Conservation (phyloP, 2,113 vertebrate genomes). For the Xerus inauris region DNA sequence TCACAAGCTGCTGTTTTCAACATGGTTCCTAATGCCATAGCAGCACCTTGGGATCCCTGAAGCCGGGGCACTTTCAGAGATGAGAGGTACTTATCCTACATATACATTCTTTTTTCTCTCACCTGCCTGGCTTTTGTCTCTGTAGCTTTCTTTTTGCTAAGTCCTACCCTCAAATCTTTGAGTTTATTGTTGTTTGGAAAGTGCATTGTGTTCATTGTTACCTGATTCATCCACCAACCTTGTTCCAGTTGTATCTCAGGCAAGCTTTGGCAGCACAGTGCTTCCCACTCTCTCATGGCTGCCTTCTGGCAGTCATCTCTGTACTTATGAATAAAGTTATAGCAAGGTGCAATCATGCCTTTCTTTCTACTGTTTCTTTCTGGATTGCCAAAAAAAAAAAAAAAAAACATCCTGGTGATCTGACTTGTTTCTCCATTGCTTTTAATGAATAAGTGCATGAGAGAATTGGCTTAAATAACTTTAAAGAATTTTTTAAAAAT, state of each 20-base stretch:
- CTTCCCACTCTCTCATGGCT: background rate
- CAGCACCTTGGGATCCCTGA: background rate
- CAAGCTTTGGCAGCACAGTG: background rate
- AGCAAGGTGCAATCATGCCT: background rate
- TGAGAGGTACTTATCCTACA: too few species aligned
- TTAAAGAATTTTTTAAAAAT: background rate
- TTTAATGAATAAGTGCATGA: background rate
- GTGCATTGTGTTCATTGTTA: background rate
- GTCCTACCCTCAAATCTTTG: background rate
- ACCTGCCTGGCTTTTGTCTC: background rate
- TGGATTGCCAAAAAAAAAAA: background rate
- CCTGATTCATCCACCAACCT: background rate
- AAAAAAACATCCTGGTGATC: background rate
- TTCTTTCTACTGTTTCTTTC: slow-evolving; percentile 27
- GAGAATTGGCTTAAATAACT: background rate
- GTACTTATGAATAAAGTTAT: background rate
- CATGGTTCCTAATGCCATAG: background rate
- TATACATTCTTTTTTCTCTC: background rate
- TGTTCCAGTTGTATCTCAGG: background rate
- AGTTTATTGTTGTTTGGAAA: background rate
- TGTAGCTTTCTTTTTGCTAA: background rate
- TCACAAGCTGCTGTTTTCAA: background rate
- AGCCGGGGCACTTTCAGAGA: background rate
- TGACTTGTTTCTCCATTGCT: background rate
- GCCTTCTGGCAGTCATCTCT: background rate